A percentile compares a stretch with the other conserved stretches of the same genome.
These are phyloP conservation scores for Meiosimyza decipiens DNA, from an alignment of 2,888 invertebrate genomes.

Conservation along the genomic window DNA sequence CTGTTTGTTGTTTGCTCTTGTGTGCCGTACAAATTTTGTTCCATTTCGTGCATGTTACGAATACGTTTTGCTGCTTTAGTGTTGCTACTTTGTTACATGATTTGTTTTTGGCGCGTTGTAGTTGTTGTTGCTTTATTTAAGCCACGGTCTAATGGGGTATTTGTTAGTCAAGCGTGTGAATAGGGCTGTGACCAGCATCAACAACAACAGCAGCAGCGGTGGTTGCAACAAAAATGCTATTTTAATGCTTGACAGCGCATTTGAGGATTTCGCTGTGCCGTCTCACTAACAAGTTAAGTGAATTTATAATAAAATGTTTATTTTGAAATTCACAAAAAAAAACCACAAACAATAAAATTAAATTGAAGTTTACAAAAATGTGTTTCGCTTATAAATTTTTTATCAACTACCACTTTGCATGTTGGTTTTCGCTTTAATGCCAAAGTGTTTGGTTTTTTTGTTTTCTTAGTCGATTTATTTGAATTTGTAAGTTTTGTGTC, in stretches of 20 bases:
- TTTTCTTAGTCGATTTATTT: neutral
- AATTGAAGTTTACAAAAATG: neutral
- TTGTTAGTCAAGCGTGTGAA: constrained; percentile 32
- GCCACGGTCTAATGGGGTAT: constrained; percentile 27
- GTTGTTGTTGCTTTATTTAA: constrained; percentile 4
- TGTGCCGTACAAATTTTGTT: neutral
- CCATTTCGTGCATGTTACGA: constrained; percentile 16
- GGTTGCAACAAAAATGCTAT: neutral
- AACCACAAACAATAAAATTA: constrained; percentile 3
- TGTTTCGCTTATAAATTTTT: constrained; percentile 3
- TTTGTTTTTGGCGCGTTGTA: constrained; percentile 1
- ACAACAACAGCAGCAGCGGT: constrained; percentile 1
- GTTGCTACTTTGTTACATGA: neutral
- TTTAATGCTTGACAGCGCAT: constrained; percentile 22
- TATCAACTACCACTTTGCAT: neutral
- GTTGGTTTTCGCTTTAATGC: constrained; percentile 31
- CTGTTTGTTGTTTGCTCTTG: neutral
- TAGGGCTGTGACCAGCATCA: constrained; percentile 15
- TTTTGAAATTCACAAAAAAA: neutral
- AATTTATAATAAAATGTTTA: neutral
- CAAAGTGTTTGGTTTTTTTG: neutral
- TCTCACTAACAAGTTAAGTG: neutral
- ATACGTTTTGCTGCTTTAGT: neutral
- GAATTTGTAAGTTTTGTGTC: neutral
- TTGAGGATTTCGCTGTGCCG: constrained; percentile 11